Conservation (phyloP, 2,113 vertebrate species). For the Ceyx melanurus region DNA sequence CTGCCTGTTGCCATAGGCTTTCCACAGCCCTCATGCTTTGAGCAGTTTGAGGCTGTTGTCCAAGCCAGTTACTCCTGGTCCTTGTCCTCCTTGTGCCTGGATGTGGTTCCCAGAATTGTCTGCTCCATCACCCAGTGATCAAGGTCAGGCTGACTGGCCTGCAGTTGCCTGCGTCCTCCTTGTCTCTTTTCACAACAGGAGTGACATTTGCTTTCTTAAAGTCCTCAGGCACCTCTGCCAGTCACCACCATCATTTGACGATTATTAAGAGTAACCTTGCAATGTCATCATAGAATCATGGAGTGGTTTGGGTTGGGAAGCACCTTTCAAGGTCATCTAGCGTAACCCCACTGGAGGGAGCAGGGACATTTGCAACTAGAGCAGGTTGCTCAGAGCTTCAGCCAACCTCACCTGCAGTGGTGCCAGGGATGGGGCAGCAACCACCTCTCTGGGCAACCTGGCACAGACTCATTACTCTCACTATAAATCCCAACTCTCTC, state of each 20-base stretch:
- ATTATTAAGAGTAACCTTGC: rapidly evolving
- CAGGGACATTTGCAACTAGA: too few species aligned
- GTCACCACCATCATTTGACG: rapidly evolving
- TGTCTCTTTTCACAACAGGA: neutral
- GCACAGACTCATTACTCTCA: too few species aligned
- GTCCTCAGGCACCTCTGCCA: neutral
- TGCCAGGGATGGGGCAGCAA: too few species aligned
- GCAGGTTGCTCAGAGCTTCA: too few species aligned
- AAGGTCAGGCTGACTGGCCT: neutral
- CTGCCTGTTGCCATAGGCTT: neutral
- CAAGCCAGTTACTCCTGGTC: rapidly evolving
- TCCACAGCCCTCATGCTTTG: neutral
- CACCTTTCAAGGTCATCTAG: neutral
- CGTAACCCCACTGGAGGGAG: neutral
- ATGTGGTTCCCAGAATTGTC: neutral
- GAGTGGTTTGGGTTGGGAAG: neutral
- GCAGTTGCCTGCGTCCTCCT: neutral
- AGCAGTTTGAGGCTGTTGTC: neutral
- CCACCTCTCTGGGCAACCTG: too few species aligned
- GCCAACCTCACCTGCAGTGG: too few species aligned
- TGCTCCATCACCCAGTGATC: neutral
- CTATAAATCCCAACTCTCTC: neutral
- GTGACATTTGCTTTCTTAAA: neutral
- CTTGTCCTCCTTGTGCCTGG: neutral
- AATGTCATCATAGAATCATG: neutral